phyloP scores from a whole-genome alignment of 2,888 invertebrate species.

The Lasioglossum leucozonium region DNA sequence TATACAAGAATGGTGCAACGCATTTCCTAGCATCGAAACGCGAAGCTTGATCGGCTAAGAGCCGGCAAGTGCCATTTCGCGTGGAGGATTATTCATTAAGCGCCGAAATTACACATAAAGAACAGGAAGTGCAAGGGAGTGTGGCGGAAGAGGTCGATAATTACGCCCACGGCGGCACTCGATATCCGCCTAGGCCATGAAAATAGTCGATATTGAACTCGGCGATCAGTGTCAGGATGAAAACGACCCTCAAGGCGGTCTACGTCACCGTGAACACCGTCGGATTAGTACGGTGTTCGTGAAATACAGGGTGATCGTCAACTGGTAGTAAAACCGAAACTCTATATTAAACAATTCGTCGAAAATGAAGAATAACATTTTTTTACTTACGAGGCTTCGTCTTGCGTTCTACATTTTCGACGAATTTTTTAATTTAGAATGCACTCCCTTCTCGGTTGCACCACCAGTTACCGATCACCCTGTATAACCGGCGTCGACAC shows the following conservation, averaged over 20 bases:
- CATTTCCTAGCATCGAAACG: not conserved
- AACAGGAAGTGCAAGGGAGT: not conserved
- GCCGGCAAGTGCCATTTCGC: not conserved
- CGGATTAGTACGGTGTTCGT: slow-evolving; percentile 17
- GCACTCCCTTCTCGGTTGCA: not conserved
- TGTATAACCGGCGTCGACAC: slow-evolving; percentile 34
- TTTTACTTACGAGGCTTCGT: too few relatives aligned
- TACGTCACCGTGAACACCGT: slow-evolving; percentile 35
- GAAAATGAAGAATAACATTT: not conserved
- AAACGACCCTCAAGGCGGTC: slow-evolving; percentile 40
- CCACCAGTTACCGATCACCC: not conserved
- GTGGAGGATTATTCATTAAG: not conserved
- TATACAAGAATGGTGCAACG: not conserved
- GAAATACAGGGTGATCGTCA: slow-evolving; percentile 10
- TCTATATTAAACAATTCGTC: not conserved
- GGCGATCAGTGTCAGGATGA: slow-evolving; percentile 42
- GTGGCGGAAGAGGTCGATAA: not conserved
- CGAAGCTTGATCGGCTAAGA: not conserved
- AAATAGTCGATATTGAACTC: slow-evolving; percentile 46
- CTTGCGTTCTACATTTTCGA: not conserved
- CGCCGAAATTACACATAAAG: not conserved
- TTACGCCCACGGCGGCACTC: slow-evolving; percentile 28
- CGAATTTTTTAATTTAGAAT: not conserved
- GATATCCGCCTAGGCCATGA: slow-evolving; percentile 2
- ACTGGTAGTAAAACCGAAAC: not conserved